Evolutionary conservation across 2,888 invertebrate species (phyloP), one percentile per base, ranked within the genome.

Genomic region (Megastigmus dorsalis): DNA sequence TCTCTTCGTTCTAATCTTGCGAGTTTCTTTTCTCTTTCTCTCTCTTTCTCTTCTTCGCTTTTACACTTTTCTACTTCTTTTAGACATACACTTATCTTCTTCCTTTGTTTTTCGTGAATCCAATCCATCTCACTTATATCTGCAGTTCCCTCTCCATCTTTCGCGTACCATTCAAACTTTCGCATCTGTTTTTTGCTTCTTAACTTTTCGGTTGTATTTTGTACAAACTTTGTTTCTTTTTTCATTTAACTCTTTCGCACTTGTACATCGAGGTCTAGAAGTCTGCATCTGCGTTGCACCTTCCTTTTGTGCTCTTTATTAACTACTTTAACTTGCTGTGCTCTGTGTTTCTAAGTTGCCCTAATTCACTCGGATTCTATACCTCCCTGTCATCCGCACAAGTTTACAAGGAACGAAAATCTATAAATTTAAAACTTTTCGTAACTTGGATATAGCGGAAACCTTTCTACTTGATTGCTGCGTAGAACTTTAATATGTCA

Each of bases 1-100:
- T 62, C 33, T 45, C 13, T 43, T 48, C 20, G 30, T 62, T 48
- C 48, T 43, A 43, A 30, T 62, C 50, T 69, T 62, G 30, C 68
- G 41, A 70, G 9, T 43, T 59, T n/a, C 41, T 59, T 43, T n/a
- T n/a, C n/a, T 50, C 36, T 63, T 28, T 62, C 15, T 18, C 20
- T 10, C 57, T 57, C n/a, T n/a, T 26, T 59, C 33, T 43, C 28
- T 41, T 20, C 2, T 60, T 43, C 18, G n/a, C n/a, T n/a, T n/a
- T n/a, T n/a, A 28, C 52, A n/a, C 30, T 52, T 43, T 28, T 30
- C 38, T 23, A 26, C 5, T 28, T 52, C 28, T 28, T 52, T 28
- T 26, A 52, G 15, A 28, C 43, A 43, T 28, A 43, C 41, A 26
- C 59, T 43, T 43, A 28, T 43, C 43, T 10, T 15, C 28, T 26